Percentiles rank a stretch among this genome's conserved stretches.
These are phyloP conservation scores for Nanorana parkeri DNA, from an alignment of 2,113 vertebrate genomes.

Conservation along the genomic window DNA sequence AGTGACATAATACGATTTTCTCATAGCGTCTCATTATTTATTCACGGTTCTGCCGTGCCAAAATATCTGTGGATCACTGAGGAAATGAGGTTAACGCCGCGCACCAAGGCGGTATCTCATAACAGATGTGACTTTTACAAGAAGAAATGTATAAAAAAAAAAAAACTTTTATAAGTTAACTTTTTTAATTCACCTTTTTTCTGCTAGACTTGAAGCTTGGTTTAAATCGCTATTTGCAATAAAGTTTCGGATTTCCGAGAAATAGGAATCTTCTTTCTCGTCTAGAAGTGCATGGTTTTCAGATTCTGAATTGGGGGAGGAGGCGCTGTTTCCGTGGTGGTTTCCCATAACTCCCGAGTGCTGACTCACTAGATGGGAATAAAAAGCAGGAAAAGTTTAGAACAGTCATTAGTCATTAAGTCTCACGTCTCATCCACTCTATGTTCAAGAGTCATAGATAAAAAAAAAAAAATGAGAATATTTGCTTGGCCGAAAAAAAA, in stretches of 20 bases:
- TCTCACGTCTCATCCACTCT: no score
- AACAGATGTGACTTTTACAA: not conserved
- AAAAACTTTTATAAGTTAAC: not conserved
- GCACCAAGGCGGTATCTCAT: not conserved
- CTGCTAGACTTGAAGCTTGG: conserved; percentile 85
- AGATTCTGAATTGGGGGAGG: conserved; percentile 96
- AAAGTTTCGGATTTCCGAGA: conserved; percentile 99
- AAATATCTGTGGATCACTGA: conserved; percentile 16
- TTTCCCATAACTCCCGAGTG: conserved; percentile 93
- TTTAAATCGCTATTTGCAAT: conserved; percentile 97
- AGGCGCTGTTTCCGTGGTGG: conserved; percentile 79
- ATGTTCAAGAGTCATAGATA: no score
- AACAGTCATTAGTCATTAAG: not conserved
- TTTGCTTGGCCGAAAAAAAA: no score
- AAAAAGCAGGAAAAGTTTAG: conserved; percentile 22
- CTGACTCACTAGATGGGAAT: conserved; percentile 86
- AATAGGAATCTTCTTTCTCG: conserved; percentile 98
- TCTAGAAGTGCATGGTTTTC: conserved; percentile 99
- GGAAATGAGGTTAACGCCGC: conserved; percentile 7
- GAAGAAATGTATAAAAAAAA: not conserved
- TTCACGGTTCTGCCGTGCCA: not conserved
- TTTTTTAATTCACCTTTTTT: conserved; percentile 82
- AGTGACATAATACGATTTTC: conserved; percentile 15
- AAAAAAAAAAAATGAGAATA: no score
- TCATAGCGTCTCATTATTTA: conserved; percentile 13